phyloP scores from a whole-genome alignment of 2,888 invertebrate species.

The Acleris laterana region DNA sequence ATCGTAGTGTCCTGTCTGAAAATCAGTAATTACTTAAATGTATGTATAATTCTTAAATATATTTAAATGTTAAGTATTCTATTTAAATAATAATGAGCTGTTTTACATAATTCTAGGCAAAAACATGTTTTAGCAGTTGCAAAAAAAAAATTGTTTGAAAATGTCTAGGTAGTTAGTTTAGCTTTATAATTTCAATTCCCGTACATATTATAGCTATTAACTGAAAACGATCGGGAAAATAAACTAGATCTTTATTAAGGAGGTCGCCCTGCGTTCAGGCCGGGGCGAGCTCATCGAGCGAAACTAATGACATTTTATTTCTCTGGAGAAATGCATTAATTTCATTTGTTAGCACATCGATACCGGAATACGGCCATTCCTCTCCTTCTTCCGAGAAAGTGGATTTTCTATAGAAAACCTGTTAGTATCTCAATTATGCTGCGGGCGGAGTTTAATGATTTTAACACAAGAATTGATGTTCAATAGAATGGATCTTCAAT shows the following conservation, averaged over 20 bases:
- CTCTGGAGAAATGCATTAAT: constrained; percentile 82
- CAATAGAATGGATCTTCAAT: background rate
- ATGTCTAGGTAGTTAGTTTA: background rate
- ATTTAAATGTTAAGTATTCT: no score
- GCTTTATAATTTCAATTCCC: constrained; percentile 7
- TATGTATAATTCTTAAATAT: no score
- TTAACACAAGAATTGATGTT: constrained; percentile 1
- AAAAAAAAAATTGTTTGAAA: no score
- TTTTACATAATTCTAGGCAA: no score
- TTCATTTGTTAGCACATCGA: constrained; percentile 80
- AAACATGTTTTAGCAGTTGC: no score
- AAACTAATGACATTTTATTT: constrained; percentile 82
- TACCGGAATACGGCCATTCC: constrained; percentile 64
- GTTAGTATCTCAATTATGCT: constrained; percentile 50
- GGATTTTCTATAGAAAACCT: constrained; percentile 71
- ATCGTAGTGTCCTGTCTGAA: no score
- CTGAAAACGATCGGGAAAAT: constrained; percentile 42
- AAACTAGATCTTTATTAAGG: constrained; percentile 52
- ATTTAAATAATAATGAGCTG: no score
- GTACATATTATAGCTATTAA: constrained; percentile 22
- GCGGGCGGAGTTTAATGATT: constrained; percentile 21
- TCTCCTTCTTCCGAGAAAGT: constrained; percentile 62
- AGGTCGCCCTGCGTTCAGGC: constrained; percentile 34
- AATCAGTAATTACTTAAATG: no score
- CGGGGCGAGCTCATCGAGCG: constrained; percentile 71